Percentiles rank a stretch among this genome's conserved stretches.
These are phyloP conservation scores for Itoplectis maculator DNA, from an alignment of 2,888 invertebrate genomes.

Conservation along the genomic window DNA sequence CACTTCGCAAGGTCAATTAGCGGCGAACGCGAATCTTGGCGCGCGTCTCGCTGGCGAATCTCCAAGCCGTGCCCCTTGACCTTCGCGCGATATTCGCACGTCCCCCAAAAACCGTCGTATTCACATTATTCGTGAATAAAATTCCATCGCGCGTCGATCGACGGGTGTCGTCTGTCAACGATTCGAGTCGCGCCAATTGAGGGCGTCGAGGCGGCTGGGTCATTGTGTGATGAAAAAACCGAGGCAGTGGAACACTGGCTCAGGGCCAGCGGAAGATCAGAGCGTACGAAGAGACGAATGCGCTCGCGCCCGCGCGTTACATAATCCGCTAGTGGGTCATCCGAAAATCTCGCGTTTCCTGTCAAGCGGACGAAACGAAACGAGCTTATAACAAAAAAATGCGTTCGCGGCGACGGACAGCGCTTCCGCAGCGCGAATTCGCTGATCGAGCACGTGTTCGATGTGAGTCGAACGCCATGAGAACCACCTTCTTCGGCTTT, in stretches of 20 bases:
- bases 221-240: constrained; percentile 56
- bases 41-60: constrained; percentile 20
- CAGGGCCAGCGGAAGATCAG: constrained; percentile 73
- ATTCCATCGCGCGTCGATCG: background rate
- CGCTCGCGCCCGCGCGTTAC: constrained; percentile 69
- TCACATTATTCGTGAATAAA: too few species aligned
- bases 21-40: constrained; percentile 12
- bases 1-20: constrained; percentile 55
- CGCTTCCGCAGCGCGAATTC: background rate
- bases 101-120: too few species aligned
- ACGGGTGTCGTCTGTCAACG: too few species aligned
- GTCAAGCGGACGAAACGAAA: too few species aligned
- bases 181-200: constrained; percentile 33
- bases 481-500: constrained; percentile 6
- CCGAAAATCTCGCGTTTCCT: background rate
- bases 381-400: constrained; percentile 1
- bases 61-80: background rate
- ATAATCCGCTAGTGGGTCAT: constrained; percentile 71
- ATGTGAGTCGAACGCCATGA: constrained; percentile 54
- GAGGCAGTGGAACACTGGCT: constrained; percentile 74
- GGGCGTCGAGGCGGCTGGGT: too few species aligned
- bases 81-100: background rate
- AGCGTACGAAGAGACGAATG: background rate
- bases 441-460: constrained; percentile 57
- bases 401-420: too few species aligned